phyloP scores from a whole-genome alignment of 1,140 invertebrate species.

The Phymastichus coffea region DNA sequence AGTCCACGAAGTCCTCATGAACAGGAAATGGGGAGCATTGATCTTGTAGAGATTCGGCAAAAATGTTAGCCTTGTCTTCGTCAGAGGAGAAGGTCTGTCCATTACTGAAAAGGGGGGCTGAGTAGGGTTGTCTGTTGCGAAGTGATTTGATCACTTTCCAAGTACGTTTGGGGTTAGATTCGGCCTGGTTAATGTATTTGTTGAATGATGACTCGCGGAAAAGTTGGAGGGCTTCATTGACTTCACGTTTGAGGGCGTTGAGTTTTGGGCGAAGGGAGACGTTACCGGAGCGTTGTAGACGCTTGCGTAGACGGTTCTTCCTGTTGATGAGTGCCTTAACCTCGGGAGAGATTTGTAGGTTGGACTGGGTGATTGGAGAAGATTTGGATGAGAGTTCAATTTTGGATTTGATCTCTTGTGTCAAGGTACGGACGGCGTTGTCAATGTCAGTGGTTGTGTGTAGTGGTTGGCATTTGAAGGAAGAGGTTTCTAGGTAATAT shows the following conservation, averaged over 20 bases:
- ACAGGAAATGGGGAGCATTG: too few relatives aligned
- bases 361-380: not conserved
- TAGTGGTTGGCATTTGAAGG: not conserved
- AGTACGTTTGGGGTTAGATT: not conserved
- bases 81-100: not conserved
- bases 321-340: not conserved
- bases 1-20: too few relatives aligned
- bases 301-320: conserved; percentile 2
- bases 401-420: not conserved
- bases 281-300: not conserved
- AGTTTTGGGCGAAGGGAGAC: not conserved
- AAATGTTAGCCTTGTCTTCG: not conserved
- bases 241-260: conserved; percentile 1
- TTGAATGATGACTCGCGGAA: too few relatives aligned
- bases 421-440: not conserved
- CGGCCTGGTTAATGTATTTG: not conserved
- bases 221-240: not conserved
- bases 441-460: not conserved
- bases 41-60: not conserved
- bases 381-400: not conserved
- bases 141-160: not conserved
- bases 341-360: not conserved
- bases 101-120: not conserved
- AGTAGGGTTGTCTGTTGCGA: not conserved
- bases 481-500: not conserved